phyloP scores from a whole-genome alignment of 2,113 vertebrate genomes.

The Oophaga pumilio region DNA sequence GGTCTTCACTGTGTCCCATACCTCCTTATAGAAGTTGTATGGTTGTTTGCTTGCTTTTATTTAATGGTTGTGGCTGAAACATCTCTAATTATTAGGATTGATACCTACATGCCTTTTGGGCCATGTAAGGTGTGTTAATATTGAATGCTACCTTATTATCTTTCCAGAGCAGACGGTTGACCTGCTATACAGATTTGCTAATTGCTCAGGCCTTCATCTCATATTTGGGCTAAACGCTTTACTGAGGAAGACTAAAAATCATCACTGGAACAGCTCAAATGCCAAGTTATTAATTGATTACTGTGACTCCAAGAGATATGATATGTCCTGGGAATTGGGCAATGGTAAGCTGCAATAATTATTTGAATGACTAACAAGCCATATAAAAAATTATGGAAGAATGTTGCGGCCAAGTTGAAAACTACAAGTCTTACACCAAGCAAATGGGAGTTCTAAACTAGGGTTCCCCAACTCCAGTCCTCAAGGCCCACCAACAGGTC shows the following conservation, averaged over 20 bases:
- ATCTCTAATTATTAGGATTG: background rate
- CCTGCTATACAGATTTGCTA: constrained; percentile 82
- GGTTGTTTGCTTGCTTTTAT: too few species aligned
- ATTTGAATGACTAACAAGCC: too few species aligned
- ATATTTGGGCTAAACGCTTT: constrained; percentile 94
- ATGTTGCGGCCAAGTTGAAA: too few species aligned
- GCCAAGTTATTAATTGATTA: constrained; percentile 80
- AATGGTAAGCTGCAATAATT: constrained; percentile 76
- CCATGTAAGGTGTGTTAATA: background rate
- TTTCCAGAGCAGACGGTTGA: constrained; percentile 80
- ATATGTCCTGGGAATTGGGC: constrained; percentile 92
- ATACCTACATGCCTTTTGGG: background rate
- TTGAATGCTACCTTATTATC: background rate
- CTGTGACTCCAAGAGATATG: constrained; percentile 76
- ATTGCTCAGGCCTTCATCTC: constrained; percentile 82
- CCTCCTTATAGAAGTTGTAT: too few species aligned
- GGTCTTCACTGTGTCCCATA: too few species aligned
- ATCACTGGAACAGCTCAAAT: constrained; percentile 86
- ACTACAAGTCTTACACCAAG: too few species aligned
- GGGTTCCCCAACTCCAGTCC: too few species aligned
- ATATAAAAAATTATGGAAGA: too few species aligned
- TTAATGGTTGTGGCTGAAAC: too few species aligned
- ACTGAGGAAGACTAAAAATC: constrained; percentile 71
- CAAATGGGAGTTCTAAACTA: too few species aligned
- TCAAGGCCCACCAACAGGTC: too few species aligned